Base-by-base conservation (phyloP, 2,888 invertebrate genomes). In the Mallateleia sp. region DNA sequence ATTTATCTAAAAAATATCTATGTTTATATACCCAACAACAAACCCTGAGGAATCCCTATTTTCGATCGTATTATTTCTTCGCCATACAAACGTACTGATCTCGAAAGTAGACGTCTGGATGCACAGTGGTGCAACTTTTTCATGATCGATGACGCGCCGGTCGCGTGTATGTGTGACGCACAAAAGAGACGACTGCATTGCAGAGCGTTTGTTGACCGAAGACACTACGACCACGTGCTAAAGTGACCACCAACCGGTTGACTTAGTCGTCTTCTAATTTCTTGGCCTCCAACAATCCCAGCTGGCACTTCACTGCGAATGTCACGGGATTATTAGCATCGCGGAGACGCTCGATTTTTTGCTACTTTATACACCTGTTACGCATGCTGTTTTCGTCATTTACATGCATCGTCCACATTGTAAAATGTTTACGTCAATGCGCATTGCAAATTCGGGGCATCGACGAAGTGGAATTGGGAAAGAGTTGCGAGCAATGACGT, bases 161-260 rank as follows among this genome's bases (percentile, higher is more conserved):
- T n/a, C n/a, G n/a, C 45, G 56, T 47, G 38, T 32, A 45, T 58
- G 62, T 50, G 77, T 24, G 67, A 38, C 58, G 62, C 82, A 80
- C 85, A 77, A 85, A 78, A 84, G 84, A 58, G 50, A 66, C 69
- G 85, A 64, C 86, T 86, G 86, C 86, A 86, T 86, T 86, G 86
- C 82, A 67, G 82, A 86, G 86, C 86, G 86, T 86, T 86, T 86
- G 86, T 86, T 86, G 86, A 86, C 85, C 85, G 85, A 81, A 81
- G 81, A 81, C 72, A 77, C 66, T 25, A n/a, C 78, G 32, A 62
- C 79, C 86, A 87, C 86, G 87, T 87, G 87, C 75, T 80, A 78
- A 86, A 78, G 82, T 82, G 83, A 83, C 87, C 80, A 80, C 80
- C 75, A 79, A 87, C 87, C 83, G 87, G 87, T 83, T 74, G 83